Conservation (phyloP, 2,888 invertebrate species). For the Aspidiotus destructor region DNA sequence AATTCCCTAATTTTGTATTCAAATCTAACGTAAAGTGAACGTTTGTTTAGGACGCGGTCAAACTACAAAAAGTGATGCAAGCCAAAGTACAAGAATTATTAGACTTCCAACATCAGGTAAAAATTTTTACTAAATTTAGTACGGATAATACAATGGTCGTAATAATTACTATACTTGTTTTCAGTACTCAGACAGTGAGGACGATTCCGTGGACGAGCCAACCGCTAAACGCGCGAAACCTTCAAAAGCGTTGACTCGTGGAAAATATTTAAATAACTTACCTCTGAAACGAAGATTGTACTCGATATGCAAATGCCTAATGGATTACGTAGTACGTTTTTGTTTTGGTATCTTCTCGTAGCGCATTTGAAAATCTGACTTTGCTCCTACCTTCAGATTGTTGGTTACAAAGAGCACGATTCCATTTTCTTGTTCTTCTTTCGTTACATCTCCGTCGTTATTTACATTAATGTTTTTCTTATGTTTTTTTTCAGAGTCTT, state of each 20-base stretch:
- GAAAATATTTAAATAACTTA: conserved; percentile 48
- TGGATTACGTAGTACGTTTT: conserved; percentile 52
- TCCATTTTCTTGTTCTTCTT: background rate
- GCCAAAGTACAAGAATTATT: conserved; percentile 65
- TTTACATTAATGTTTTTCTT: conserved; percentile 5
- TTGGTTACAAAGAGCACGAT: too few species aligned
- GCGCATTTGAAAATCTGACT: too few species aligned
- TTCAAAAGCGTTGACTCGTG: conserved; percentile 41
- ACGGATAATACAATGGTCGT: background rate
- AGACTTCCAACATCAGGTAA: conserved; percentile 50
- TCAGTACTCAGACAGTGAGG: conserved; percentile 47
- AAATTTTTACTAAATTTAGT: background rate
- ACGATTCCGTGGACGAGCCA: conserved; percentile 43
- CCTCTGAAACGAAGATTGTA: conserved; percentile 71
- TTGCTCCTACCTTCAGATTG: too few species aligned
- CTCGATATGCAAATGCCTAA: conserved; percentile 63
- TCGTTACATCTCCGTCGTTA: background rate
- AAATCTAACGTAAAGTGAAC: conserved; percentile 18
- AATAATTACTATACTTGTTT: conserved; percentile 10
- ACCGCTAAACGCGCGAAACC: conserved; percentile 35
- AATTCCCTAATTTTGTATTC: background rate
- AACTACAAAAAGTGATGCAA: conserved; percentile 73
- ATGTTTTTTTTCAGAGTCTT: conserved; percentile 5
- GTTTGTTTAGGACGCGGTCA: conserved; percentile 60
- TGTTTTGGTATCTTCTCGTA: too few species aligned